Evolutionary conservation across 35 echinoderm and acorn worm species (phyloP).

Genomic region (Diadema setosum): DNA sequence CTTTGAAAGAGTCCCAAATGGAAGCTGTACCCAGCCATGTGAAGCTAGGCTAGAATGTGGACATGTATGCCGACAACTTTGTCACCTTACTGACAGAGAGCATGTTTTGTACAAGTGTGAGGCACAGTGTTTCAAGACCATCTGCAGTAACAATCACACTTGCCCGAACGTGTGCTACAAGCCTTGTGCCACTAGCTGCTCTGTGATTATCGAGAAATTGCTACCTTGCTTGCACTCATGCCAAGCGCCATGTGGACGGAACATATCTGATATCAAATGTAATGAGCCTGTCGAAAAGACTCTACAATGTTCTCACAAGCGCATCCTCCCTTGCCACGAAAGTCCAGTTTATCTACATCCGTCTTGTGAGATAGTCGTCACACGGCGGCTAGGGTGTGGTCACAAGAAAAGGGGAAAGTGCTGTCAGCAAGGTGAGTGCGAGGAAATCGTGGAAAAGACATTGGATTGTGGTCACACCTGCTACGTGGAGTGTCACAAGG

Average conservation of each 20-base stretch:
- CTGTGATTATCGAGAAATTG: neutral
- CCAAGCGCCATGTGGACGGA: neutral
- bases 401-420: neutral
- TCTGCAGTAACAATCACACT: neutral
- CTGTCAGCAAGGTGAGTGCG: neutral
- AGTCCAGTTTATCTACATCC: neutral
- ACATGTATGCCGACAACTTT: slow-evolving; percentile 16
- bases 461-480: neutral
- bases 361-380: neutral
- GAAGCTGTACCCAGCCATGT: slow-evolving; percentile 35
- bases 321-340: neutral
- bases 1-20: slow-evolving; percentile 38
- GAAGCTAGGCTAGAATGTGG: slow-evolving; percentile 38
- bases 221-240: neutral
- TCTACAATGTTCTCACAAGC: neutral
- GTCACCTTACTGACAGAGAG: slow-evolving; percentile 27
- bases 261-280: neutral
- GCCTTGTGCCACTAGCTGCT: neutral
- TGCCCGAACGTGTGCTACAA: neutral
- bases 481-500: neutral
- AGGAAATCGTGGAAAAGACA: neutral
- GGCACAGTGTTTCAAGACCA: neutral
- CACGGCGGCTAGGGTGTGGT: neutral
- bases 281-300: neutral
- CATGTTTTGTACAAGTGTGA: slow-evolving; percentile 15